Base-by-base conservation (phyloP, 2,888 invertebrate genomes). In the Polia nebulosa region DNA sequence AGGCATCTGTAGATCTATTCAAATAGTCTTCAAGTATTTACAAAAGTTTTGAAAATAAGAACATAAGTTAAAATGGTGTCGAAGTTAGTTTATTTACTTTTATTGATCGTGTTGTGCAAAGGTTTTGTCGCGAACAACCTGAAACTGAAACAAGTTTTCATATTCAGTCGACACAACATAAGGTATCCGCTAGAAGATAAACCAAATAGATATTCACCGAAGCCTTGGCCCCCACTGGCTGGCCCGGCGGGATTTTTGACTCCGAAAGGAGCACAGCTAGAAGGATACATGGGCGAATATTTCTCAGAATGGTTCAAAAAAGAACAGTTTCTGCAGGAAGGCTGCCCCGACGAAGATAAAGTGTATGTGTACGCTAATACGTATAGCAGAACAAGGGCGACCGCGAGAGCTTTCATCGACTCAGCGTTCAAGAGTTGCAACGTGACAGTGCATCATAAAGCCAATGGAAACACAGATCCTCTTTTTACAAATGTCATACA, bases 281-380 rank as follows among this genome's bases (percentile, higher is more conserved):
- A 82, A 72, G 59, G 75, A 4, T 68, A 75, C n/a, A 77, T 82
- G 72, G 82, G 78, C 1, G 63, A 76, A 67, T 82, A 81, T 51
- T 79, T 82, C 45, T 32, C 52, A n/a, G 36, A 79, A 13, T 82
- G 82, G 82, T 79, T 82, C 8, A 58, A 70, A 51, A 61, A 68
- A 22, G 66, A 75, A 64, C 11, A 62, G 2, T 66, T 82, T 36
- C 34, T 82, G 8, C 11, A 15, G 9, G 60, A 76, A 64, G 58
- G 56, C 2, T 82, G 82, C 41, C 81, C 82, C 7, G 22, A 22
- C 53, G 62, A 78, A 29, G 66, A 71, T 11, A 47, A 29, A 13
- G 78, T 82, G 7, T 73, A 57, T 27, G 79, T 69, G 5, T 69
- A 61, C 8, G 49, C 72, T 0, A 79, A 79, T 25, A 44, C 32